Conservation (phyloP, 53 echinoderm and acorn worm genomes). For the Luidia sarsii region DNA sequence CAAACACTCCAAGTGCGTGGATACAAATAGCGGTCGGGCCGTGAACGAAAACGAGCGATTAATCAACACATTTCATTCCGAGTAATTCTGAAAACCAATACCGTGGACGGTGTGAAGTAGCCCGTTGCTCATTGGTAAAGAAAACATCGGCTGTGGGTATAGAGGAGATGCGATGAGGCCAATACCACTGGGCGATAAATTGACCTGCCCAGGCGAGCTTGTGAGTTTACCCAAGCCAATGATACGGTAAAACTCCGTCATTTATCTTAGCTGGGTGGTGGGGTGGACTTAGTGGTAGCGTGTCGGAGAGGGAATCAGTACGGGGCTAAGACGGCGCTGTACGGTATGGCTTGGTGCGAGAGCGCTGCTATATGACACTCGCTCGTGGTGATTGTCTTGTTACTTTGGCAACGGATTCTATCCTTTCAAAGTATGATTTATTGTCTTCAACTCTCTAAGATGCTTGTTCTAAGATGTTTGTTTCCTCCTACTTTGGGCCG, state of each 20-base stretch:
- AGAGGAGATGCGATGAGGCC: no score
- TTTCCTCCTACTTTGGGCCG: no score
- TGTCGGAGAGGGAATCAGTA: neutral
- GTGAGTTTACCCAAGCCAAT: slow-evolving; percentile 40
- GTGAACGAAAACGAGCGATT: slow-evolving; percentile 31
- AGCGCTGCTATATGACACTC: slow-evolving; percentile 7
- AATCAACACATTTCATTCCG: slow-evolving; percentile 54
- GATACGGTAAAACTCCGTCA: slow-evolving; percentile 52
- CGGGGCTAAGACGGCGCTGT: neutral
- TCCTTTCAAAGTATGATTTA: no score
- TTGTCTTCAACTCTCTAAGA: no score
- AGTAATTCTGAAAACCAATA: slow-evolving; percentile 57
- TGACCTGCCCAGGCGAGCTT: slow-evolving; percentile 25
- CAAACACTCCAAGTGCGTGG: no score
- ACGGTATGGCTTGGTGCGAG: slow-evolving; percentile 3
- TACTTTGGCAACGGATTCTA: neutral
- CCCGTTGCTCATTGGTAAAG: no score
- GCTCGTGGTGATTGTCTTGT: neutral
- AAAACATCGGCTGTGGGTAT: no score
- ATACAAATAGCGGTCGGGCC: slow-evolving; percentile 28
- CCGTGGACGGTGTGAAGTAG: slow-evolving; percentile 8
- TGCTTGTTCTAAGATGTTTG: no score
- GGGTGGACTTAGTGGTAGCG: slow-evolving; percentile 22
- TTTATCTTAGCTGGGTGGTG: slow-evolving; percentile 50
- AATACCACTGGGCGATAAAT: no score